These are phyloP conservation scores for Cantharis flavilabris DNA, from an alignment of 2,888 invertebrate genomes.

Conservation along the genomic window DNA sequence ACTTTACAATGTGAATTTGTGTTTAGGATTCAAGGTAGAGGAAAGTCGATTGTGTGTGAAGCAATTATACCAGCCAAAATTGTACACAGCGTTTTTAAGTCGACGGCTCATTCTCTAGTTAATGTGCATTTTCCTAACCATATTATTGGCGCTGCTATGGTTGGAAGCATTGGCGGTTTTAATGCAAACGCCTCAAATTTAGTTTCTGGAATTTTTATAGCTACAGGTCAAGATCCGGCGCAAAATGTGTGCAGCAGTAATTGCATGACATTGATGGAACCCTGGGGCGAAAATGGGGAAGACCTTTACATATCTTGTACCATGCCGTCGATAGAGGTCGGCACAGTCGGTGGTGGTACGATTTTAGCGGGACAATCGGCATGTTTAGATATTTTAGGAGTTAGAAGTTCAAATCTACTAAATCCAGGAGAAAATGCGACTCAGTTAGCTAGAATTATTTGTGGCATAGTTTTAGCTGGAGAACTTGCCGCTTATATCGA, in stretches of 20 bases:
- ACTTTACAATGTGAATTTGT: not conserved
- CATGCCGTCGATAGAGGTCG: slow-evolving; percentile 97
- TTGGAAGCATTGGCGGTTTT: slow-evolving; percentile 91
- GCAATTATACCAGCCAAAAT: slow-evolving; percentile 79
- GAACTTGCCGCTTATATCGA: slow-evolving; percentile 75
- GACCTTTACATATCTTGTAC: slow-evolving; percentile 94
- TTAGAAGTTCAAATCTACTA: slow-evolving; percentile 71
- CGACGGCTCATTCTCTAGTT: slow-evolving; percentile 81
- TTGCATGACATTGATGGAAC: slow-evolving; percentile 94
- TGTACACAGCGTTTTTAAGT: slow-evolving; percentile 81
- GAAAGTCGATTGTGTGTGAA: slow-evolving; percentile 95
- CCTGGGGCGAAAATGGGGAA: slow-evolving; percentile 72
- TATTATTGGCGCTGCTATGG: slow-evolving; percentile 91
- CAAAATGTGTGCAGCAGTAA: slow-evolving; percentile 95
- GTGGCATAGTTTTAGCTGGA: slow-evolving; percentile 94
- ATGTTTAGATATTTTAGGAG: slow-evolving; percentile 86
- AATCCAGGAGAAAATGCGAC: slow-evolving; percentile 88
- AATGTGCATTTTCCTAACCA: slow-evolving; percentile 93
- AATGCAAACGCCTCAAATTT: slow-evolving; percentile 99
- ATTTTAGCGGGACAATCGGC: slow-evolving; percentile 88
- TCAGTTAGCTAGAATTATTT: slow-evolving; percentile 86
- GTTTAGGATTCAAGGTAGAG: slow-evolving; percentile 81
- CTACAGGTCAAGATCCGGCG: slow-evolving; percentile 98
- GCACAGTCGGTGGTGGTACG: slow-evolving; percentile 89
- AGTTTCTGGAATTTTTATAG: slow-evolving; percentile 96